phyloP scores from a whole-genome alignment of 2,797 vertebrate species.

The Thripadectes ignobilis region DNA sequence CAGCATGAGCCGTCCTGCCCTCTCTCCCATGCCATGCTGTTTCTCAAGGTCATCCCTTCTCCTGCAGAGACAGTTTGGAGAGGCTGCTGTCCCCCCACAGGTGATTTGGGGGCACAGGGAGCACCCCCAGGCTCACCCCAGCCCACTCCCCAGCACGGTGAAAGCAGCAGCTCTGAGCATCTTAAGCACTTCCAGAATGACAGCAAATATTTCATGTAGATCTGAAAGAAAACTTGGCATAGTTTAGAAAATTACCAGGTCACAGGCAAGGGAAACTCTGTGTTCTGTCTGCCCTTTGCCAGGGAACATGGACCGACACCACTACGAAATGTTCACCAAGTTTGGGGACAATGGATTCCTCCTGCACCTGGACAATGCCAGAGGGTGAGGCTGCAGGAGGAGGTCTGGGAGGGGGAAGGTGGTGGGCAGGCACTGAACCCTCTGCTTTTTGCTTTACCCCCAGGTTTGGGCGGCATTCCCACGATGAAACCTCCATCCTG shows the following conservation, averaged over 20 bases:
- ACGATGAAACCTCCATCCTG: slow-evolving; percentile 91
- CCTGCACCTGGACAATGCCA: slow-evolving; percentile 93
- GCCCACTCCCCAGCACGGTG: neutral
- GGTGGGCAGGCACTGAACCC: neutral
- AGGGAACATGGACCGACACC: slow-evolving; percentile 98
- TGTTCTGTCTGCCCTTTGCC: neutral
- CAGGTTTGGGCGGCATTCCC: slow-evolving; percentile 91
- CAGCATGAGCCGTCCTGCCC: neutral
- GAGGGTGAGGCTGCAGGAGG: slow-evolving; percentile 82
- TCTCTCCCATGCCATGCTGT: fast-evolving
- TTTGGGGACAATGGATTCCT: slow-evolving; percentile 94
- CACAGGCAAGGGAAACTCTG: neutral
- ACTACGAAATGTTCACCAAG: slow-evolving; percentile 95
- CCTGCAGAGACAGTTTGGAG: neutral
- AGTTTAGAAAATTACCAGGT: neutral
- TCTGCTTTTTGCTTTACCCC: neutral
- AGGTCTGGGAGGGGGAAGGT: fast-evolving
- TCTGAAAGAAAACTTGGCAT: neutral
- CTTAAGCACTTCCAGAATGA: neutral
- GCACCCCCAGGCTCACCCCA: neutral
- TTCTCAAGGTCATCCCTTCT: neutral
- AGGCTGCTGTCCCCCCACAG: neutral
- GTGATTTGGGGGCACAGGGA: neutral
- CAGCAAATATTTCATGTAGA: neutral
- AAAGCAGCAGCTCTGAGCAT: neutral